phyloP scores from a whole-genome alignment of 2,113 vertebrate species.

The Alouatta palliata region DNA sequence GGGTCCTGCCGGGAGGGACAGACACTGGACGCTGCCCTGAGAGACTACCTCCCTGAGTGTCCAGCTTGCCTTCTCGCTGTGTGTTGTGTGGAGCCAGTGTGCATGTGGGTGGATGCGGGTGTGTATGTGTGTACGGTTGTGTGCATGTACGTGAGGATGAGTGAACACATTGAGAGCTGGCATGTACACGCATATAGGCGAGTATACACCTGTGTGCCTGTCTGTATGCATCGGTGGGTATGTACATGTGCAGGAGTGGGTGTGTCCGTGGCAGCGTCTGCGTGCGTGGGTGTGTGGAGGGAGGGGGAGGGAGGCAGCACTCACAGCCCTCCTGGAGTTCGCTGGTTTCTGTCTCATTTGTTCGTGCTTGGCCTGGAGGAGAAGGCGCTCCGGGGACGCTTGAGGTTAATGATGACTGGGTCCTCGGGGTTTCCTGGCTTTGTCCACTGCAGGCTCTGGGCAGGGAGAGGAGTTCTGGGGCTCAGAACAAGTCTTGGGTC shows the following conservation, averaged over 20 bases:
- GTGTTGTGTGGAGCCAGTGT: no score
- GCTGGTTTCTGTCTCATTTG: not conserved
- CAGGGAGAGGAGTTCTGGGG: not conserved
- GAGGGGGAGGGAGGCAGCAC: not conserved
- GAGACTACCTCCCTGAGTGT: not conserved
- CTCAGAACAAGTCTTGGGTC: not conserved
- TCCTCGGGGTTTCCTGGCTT: not conserved
- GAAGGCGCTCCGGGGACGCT: fast-evolving
- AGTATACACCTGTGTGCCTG: not conserved
- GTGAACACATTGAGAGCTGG: not conserved
- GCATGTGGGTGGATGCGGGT: not conserved
- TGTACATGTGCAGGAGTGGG: not conserved
- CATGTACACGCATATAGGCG: not conserved
- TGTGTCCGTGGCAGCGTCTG: not conserved
- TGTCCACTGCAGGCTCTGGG: not conserved
- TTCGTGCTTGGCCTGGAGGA: not conserved
- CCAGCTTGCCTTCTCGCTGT: not conserved
- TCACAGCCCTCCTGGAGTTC: not conserved
- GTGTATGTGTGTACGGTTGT: not conserved
- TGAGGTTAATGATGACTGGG: fast-evolving
- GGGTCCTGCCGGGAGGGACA: not conserved
- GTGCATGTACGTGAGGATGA: fast-evolving
- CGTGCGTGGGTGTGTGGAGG: not conserved
- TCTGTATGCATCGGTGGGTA: not conserved
- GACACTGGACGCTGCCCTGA: not conserved